phyloP scores from a whole-genome alignment of 2,113 vertebrate genomes.

The Hipposideros armiger region DNA sequence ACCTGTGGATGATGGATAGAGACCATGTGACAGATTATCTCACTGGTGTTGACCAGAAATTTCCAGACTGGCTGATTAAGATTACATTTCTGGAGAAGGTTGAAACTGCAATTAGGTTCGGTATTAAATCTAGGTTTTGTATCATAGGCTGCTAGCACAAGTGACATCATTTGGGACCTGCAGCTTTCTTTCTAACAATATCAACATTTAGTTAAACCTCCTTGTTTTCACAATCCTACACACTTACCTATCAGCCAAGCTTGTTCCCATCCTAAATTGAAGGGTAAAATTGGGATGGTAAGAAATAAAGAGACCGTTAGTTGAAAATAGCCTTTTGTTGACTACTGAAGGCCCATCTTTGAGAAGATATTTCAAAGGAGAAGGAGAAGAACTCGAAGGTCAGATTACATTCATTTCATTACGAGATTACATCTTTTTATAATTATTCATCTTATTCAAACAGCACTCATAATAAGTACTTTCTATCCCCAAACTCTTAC shows the following conservation, averaged over 20 bases:
- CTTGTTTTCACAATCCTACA: background rate
- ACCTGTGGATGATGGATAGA: background rate
- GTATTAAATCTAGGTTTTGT: background rate
- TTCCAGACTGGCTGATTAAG: background rate
- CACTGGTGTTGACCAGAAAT: background rate
- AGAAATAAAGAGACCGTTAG: background rate
- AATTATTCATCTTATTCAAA: background rate
- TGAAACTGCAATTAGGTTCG: background rate
- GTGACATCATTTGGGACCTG: background rate
- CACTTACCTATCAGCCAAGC: background rate
- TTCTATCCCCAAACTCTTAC: background rate
- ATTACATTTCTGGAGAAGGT: background rate
- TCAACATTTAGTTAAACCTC: background rate
- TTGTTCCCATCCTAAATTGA: background rate
- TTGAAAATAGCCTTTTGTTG: background rate
- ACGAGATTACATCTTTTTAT: background rate
- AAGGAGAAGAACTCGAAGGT: background rate
- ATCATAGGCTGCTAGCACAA: background rate
- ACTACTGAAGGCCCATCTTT: background rate
- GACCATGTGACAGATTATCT: background rate
- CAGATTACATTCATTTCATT: background rate
- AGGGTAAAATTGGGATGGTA: background rate
- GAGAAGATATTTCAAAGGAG: background rate
- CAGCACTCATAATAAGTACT: constrained; percentile 7
- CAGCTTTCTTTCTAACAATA: background rate